These are phyloP conservation scores for Isoperla grammatica DNA, from an alignment of 2,888 invertebrate species.

Conservation along the genomic window DNA sequence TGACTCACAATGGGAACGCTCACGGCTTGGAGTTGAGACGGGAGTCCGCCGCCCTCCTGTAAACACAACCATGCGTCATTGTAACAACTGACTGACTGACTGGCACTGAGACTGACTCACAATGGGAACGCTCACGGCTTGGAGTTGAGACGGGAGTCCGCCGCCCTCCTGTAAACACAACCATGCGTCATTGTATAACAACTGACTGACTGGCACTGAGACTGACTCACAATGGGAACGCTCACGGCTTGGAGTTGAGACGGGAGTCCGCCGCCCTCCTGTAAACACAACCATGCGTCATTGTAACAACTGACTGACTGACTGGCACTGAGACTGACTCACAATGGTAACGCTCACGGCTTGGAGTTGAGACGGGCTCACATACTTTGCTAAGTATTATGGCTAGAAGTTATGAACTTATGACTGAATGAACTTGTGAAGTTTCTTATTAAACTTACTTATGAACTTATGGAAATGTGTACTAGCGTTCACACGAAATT, in stretches of 20 bases:
- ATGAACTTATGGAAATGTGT: too few relatives aligned
- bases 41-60: slow-evolving; percentile 1
- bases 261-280: slow-evolving; percentile 5
- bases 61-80: background rate
- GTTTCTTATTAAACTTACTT: too few relatives aligned
- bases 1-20: slow-evolving; percentile 14
- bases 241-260: slow-evolving; percentile 6
- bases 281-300: background rate
- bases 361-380: slow-evolving; percentile 1
- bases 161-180: background rate
- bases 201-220: slow-evolving; percentile 10
- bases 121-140: slow-evolving; percentile 15
- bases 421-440: too few relatives aligned
- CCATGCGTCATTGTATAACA: background rate
- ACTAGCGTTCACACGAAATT: too few relatives aligned
- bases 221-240: slow-evolving; percentile 15
- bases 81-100: too few relatives aligned
- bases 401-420: too few relatives aligned
- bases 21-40: slow-evolving; percentile 7
- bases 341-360: slow-evolving; percentile 16
- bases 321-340: slow-evolving; percentile 10
- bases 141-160: background rate
- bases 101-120: slow-evolving; percentile 13
- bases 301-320: too few relatives aligned
- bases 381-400: too few relatives aligned